These are phyloP conservation scores for Tapirus terrestris DNA, from an alignment of 2,113 vertebrate genomes.

Conservation along the genomic window DNA sequence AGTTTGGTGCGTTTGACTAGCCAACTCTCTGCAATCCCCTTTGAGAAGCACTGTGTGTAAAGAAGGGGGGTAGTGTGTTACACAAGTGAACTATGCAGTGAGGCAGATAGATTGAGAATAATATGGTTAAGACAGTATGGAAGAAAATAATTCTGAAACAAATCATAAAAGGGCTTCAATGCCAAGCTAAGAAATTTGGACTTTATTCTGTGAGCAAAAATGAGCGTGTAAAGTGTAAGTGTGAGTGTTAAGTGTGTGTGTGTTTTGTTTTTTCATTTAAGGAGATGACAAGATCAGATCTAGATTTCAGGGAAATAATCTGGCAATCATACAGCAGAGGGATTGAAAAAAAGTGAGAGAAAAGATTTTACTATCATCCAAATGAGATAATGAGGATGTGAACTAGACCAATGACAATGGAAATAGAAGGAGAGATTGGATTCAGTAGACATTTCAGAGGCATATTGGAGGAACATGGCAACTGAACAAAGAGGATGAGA, in stretches of 20 bases:
- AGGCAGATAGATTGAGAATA: not conserved
- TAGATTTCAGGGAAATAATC: constrained; percentile 35
- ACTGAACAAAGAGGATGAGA: not conserved
- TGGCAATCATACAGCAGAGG: not conserved
- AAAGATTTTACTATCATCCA: not conserved
- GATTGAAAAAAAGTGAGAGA: not conserved
- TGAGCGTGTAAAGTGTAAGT: not conserved
- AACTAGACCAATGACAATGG: not conserved
- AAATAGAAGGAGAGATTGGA: not conserved
- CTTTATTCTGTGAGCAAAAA: constrained; percentile 47
- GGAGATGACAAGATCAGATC: not conserved
- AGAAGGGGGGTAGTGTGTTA: not conserved
- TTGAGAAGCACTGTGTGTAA: not conserved
- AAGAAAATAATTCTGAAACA: constrained; percentile 46
- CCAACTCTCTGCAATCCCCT: not conserved
- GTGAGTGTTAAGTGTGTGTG: not conserved
- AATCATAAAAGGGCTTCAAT: constrained; percentile 26
- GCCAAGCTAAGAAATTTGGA: not conserved
- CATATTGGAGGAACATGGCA: not conserved
- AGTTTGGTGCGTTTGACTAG: not conserved
- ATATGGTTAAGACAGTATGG: not conserved
- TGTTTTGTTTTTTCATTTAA: constrained; percentile 3
- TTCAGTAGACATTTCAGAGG: not conserved
- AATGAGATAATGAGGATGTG: not conserved
- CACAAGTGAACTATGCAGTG: not conserved